These are phyloP conservation scores for Chrysochloris asiatica DNA, from an alignment of 2,113 vertebrate species.

Conservation along the genomic window DNA sequence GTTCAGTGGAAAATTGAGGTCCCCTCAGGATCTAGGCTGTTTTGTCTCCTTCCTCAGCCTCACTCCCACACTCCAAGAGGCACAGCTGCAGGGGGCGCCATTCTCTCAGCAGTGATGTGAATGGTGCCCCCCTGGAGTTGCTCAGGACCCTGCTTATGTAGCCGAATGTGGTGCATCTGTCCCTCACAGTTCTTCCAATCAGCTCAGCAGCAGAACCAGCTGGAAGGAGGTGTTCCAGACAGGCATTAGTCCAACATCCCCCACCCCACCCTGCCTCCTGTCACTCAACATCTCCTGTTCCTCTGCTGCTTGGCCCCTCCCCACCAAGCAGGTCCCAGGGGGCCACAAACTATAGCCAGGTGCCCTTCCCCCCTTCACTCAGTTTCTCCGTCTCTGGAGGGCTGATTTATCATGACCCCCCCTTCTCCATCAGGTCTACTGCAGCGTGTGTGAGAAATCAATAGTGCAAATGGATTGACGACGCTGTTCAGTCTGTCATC, in stretches of 20 bases:
- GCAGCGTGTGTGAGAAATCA: conserved; percentile 84
- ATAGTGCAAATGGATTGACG: conserved; percentile 80
- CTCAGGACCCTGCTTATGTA: background rate
- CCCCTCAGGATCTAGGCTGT: background rate
- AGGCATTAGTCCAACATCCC: background rate
- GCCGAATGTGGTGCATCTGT: background rate
- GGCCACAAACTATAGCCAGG: background rate
- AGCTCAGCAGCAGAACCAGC: background rate
- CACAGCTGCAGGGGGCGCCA: background rate
- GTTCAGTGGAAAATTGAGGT: background rate
- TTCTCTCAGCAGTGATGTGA: background rate
- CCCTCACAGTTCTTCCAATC: background rate
- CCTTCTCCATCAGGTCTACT: conserved; percentile 62
- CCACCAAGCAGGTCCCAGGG: background rate
- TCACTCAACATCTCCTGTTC: background rate
- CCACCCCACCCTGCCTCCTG: background rate
- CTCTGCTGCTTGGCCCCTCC: background rate
- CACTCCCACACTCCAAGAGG: background rate
- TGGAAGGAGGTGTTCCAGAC: conserved; percentile 6
- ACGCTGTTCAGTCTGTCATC: conserved; percentile 54
- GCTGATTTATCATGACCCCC: conserved; percentile 58
- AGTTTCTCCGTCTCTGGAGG: conserved; percentile 55
- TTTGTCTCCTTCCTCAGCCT: background rate
- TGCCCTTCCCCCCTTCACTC: conserved; percentile 40
- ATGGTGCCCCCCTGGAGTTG: conserved; percentile 16